Evolutionary conservation across 2,113 vertebrate species (phyloP).

Genomic region (Ramphastos sulfuratus): DNA sequence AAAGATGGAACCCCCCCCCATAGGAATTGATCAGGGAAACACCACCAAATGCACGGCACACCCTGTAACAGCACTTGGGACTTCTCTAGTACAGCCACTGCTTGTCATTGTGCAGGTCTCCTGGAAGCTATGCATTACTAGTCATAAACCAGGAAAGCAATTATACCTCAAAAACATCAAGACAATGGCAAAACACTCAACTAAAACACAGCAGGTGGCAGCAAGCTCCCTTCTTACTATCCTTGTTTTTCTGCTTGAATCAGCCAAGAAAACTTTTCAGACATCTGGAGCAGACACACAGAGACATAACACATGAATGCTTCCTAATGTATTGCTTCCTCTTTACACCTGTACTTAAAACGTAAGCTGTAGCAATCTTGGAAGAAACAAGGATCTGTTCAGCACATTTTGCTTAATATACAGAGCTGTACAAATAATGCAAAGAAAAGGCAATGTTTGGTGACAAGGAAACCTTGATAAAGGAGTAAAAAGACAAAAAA

Average conservation of each 20-base stretch:
- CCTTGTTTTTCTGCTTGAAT: not conserved
- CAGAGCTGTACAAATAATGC: not conserved
- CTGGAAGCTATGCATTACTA: not conserved
- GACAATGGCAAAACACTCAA: constrained; percentile 11
- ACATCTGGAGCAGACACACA: not conserved
- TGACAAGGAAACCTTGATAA: not conserved
- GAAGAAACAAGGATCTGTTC: not conserved
- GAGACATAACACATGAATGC: not conserved
- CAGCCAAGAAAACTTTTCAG: not conserved
- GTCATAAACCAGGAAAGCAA: not conserved
- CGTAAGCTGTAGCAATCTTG: not conserved
- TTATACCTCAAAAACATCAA: not conserved
- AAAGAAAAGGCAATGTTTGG: not conserved
- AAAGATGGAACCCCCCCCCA: not conserved
- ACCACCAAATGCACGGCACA: fast-evolving
- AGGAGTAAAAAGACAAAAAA: not conserved
- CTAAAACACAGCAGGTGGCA: constrained; percentile 60
- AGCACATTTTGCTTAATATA: not conserved
- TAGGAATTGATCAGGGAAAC: not conserved
- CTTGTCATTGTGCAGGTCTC: not conserved
- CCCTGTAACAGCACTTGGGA: not conserved
- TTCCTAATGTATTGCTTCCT: not conserved
- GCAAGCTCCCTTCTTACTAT: constrained; percentile 15
- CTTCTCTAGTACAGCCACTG: not conserved
- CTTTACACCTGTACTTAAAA: not conserved